Percentiles rank a stretch among this genome's conserved stretches.
These are phyloP conservation scores for Ophiodon elongatus DNA, from an alignment of 2,113 vertebrate genomes.

Conservation along the genomic window DNA sequence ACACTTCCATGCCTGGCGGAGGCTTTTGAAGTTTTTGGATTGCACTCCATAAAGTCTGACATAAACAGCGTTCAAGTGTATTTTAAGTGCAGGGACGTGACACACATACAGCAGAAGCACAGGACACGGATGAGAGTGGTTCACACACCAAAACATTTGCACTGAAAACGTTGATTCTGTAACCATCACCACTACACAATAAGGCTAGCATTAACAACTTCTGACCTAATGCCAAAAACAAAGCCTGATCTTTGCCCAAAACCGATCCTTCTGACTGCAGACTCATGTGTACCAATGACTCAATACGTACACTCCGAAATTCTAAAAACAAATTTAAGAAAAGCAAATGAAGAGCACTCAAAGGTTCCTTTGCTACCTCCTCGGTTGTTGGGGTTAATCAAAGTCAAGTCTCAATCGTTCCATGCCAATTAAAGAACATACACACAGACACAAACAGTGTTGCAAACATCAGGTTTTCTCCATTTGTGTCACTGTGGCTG, in stretches of 20 bases:
- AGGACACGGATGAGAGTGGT: neutral
- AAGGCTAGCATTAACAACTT: neutral
- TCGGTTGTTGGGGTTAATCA: neutral
- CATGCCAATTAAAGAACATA: neutral
- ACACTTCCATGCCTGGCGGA: constrained; percentile 19
- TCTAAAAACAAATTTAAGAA: neutral
- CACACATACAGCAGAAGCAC: neutral
- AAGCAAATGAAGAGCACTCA: neutral
- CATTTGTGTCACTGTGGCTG: constrained; percentile 38
- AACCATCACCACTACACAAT: neutral
- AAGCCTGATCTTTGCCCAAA: neutral
- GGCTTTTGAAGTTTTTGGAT: constrained; percentile 42
- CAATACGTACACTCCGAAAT: neutral
- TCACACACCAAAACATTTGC: neutral
- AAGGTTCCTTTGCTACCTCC: neutral
- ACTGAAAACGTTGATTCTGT: neutral
- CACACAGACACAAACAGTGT: constrained; percentile 28
- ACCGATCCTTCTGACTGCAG: neutral
- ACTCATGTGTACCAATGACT: neutral
- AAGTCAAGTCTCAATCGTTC: neutral
- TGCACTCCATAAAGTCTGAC: constrained; percentile 24
- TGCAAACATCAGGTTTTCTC: constrained; percentile 74
- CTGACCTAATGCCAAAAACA: neutral
- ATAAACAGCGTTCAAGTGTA: neutral
- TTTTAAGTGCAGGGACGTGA: constrained; percentile 20